Base-by-base conservation (phyloP, 2,888 invertebrate genomes). In the Rhagonycha fulva region DNA sequence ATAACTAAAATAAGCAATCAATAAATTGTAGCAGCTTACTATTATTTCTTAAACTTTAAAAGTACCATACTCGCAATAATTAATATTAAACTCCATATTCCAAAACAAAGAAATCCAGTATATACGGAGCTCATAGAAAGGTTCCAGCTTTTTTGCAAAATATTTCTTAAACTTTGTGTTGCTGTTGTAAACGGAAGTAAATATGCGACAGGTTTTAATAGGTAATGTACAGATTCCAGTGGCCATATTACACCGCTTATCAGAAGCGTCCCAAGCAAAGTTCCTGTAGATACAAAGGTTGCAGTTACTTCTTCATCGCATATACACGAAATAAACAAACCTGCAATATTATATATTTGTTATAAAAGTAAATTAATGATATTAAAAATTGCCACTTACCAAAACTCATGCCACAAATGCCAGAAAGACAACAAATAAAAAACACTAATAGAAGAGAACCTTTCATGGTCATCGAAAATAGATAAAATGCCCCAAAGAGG, bases 161-260 rank as follows among this genome's bases (percentile, higher is more conserved):
- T 94, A 3, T 94, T 93, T n/a, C 97, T 90, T 80, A 98, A 89
- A 2, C 96, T 94, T 82, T 97, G 96, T 0, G 96, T 96, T 0
- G 96, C 94, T 82, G 95, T 93, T 0, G 98, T 98, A 14, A 97
- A 89, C 0, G 98, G 98, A 19, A 98, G 89, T 63, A 95, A 88
- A 81, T 90, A 93, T 81, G 95, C 94, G 66, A 96, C 82, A 62
- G 80, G 72, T 61, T 81, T 81, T 10, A 97, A 89, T 62, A 93
- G 83, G 0, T 90, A 88, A 84, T 96, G 96, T 95, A 98, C 97
- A 62, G 94, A 97, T 90, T 98, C 96, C 77, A 97, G 90, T 0
- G 98, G 98, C 98, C 98, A 98, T 82, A 98, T 94, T 77, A 98
- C 96, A 68, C 96, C 96, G 82, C 96, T 96, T 5, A 96, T 87